A percentile compares a stretch with the other conserved stretches of the same genome.
Conservation (phyloP, 2,113 vertebrate genomes). For the Pantherophis guttatus region DNA sequence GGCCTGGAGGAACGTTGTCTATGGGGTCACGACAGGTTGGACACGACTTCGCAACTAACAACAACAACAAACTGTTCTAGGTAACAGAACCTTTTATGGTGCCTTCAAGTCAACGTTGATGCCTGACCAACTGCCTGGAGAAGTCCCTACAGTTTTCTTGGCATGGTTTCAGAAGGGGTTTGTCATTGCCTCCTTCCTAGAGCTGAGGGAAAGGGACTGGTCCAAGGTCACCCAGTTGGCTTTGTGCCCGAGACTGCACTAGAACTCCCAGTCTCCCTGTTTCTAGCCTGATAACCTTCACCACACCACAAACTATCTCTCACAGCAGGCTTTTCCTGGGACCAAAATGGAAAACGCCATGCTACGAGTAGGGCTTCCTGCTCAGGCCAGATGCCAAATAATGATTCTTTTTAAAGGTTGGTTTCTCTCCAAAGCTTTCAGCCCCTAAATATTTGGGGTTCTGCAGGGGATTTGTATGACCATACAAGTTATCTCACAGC, state of each 20-base stretch:
- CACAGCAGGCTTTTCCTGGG: background rate
- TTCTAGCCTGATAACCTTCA: background rate
- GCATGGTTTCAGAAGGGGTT: background rate
- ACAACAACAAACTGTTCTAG: background rate
- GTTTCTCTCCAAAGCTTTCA: background rate
- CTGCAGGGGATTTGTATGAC: background rate
- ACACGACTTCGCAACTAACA: too few species aligned
- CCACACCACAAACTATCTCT: background rate
- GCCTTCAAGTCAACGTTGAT: background rate
- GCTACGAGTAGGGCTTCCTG: too few species aligned
- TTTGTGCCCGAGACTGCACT: background rate
- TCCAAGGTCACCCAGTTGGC: background rate
- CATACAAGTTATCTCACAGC: too few species aligned
- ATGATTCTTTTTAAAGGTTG: background rate
- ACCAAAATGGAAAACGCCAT: background rate
- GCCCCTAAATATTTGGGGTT: background rate
- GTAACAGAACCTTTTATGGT: background rate
- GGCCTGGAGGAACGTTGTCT: too few species aligned
- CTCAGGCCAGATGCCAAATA: background rate
- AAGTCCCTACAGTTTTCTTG: background rate
- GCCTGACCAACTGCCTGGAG: background rate
- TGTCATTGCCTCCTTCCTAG: background rate
- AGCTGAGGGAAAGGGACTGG: background rate
- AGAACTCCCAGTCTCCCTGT: background rate
- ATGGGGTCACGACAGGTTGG: too few species aligned